A percentile compares a stretch with the other conserved stretches of the same genome.
Evolutionary conservation across 2,888 invertebrate species (phyloP).

Genomic region (Chymomyza caudatula): DNA sequence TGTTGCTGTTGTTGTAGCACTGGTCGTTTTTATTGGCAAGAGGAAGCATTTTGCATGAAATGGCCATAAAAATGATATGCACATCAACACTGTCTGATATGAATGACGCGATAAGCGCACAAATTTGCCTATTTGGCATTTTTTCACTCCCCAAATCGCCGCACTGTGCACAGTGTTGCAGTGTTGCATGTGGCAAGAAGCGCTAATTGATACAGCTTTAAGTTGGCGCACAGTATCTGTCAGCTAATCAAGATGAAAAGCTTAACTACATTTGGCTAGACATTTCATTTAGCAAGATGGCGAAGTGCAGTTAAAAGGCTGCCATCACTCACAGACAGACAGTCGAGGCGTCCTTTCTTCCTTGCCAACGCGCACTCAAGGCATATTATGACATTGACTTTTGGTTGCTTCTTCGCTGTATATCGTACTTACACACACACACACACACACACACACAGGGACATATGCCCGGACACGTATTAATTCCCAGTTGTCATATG

Average conservation of each 20-base stretch:
- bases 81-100: conserved; percentile 60
- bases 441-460: too few species aligned
- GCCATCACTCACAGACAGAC: conserved; percentile 55
- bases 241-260: conserved; percentile 44
- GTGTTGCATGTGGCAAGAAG: background rate
- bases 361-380: conserved; percentile 4
- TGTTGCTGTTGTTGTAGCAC: conserved; percentile 11
- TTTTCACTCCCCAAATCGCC: background rate
- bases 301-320: conserved; percentile 59
- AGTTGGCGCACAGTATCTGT: conserved; percentile 14
- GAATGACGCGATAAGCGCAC: conserved; percentile 47
- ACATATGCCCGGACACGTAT: conserved; percentile 29
- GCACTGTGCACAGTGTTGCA: conserved; percentile 1
- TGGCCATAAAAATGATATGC: conserved; percentile 73
- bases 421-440: background rate
- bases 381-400: conserved; percentile 53
- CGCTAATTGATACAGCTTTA: conserved; percentile 37
- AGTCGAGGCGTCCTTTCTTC: background rate
- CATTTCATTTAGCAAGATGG: conserved; percentile 48
- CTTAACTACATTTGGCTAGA: conserved; percentile 52
- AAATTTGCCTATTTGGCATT: conserved; percentile 12
- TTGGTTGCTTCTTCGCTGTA: conserved; percentile 31
- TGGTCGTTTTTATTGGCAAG: conserved; percentile 22
- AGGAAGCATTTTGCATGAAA: conserved; percentile 72
- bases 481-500: conserved; percentile 70